Evolutionary conservation across 2,113 vertebrate genomes (phyloP), one percentile per base, ranked within the genome.

Genomic region (Vireo altiloquus): DNA sequence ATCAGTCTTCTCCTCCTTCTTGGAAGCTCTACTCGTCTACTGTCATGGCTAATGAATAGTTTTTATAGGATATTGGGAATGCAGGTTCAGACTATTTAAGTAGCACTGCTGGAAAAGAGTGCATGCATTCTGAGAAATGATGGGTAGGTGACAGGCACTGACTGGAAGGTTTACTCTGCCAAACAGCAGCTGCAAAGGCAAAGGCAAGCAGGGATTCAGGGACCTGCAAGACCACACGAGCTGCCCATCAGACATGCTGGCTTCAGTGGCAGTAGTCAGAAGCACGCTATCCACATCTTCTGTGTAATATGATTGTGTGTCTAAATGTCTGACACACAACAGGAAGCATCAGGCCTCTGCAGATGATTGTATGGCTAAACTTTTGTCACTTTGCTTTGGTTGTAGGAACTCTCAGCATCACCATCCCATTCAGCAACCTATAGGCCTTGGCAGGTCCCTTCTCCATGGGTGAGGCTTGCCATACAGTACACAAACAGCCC

Each of bases 71-170:
- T 44, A 53, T 5, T 71, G 37, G 31, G 68, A 33, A 12, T 70
- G 56, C 37, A 88, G 60, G 17, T 11, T 42, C 27, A 60, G 13
- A 27, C 25, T 64, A 21, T 56, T 82, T 66, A 44, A 78, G 54
- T 52, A 69, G 9, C 1, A 2, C 33, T 78, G 54, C 59, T 0
- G 0, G 44, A 9, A 68, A 72, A 81, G 39, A 28, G 27, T 15
- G 27, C 7, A 8, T 20, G 15, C 33, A 12, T 78, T 85, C 64
- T 64, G 59, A 81, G 79, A 63, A 88, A 60, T n/a, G 46, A 69
- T 20, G 37, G 15, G 30, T 13, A 25, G 24, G 60, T 28, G 59
- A 72, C 2, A 8, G 39, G 33, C 47, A 35, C 47, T 50, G 69
- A 74, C 78, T 84, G 64, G 39, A 69, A 87, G 17, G 12, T 68